Base-by-base conservation (phyloP, 2,113 vertebrate genomes). In the Pipa parva region DNA sequence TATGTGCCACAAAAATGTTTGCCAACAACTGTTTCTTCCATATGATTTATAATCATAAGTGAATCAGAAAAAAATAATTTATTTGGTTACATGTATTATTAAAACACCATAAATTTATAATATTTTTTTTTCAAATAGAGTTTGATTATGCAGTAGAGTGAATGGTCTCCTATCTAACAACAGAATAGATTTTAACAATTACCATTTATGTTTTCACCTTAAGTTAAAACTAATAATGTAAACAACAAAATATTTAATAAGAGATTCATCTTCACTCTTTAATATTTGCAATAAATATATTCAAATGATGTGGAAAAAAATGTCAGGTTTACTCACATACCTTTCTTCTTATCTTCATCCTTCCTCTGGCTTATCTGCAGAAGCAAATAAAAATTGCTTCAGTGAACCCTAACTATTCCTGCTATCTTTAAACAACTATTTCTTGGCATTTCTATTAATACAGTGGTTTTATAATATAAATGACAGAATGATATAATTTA, bases 351-450 rank as follows among this genome's bases (percentile, higher is more conserved):
- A 52, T 59, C 31, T 69, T 60, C 31, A 31, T 25, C 65, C 31
- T 69, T 69, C 65, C 33, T 52, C 60, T 68, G 55, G 55, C 46
- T 69, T 52, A 69, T 69, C 65, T 69, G 46, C 49, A 69, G 65
- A 68, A 69, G 57, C 65, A 60, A 69, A 69, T 69, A 59, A 51
- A 69, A 69, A 60, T 69, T 69, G 65, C 65, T 60, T 69, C 56
- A 69, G 65, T 69, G 57, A 69, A 42, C 65, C 56, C 65, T 69
- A 69, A 69, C 65, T 69, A 50, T 48, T 59, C 46, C 27, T 63
- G 46, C 61, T 69, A 56, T n/a, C 39, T 42, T 42, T 42, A n/a
- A 13, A n/a, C 15, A 42, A 42, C 39, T n/a, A 42, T 42, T 42
- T 42, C 13, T 15, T 42, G 39, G 39, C 39, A 42, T 42, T 42